Percentiles rank a stretch among this genome's conserved stretches.
Conservation (phyloP, 2,113 vertebrate species). For the Eulemur rufifrons region DNA sequence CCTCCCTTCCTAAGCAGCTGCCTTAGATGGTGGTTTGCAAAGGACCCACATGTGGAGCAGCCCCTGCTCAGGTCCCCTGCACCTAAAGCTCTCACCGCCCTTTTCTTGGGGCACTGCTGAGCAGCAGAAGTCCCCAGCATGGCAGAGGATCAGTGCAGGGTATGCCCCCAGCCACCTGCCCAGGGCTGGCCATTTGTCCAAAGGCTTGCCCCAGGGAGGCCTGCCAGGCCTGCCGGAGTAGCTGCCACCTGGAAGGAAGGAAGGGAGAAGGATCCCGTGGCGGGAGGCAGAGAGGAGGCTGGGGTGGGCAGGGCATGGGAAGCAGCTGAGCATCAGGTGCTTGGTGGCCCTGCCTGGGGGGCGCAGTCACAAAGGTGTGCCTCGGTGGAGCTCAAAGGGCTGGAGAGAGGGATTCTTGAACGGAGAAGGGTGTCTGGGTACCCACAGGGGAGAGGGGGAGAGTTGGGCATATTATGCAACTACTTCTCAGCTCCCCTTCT, state of each 20-base stretch:
- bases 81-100: not conserved
- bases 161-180: not conserved
- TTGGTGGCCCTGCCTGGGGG: not conserved
- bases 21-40: not conserved
- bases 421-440: not conserved
- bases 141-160: not conserved
- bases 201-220: not conserved
- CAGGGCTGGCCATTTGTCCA: not conserved
- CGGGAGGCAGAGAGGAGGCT: not conserved
- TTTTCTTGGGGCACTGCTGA: conserved; percentile 34
- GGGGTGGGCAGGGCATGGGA: fast-evolving
- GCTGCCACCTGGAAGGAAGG: not conserved
- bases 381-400: not conserved
- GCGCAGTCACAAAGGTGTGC: not conserved
- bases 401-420: not conserved
- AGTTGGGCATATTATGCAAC: not conserved
- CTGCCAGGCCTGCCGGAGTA: not conserved
- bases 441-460: no score
- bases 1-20: not conserved
- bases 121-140: conserved; percentile 10
- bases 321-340: not conserved
- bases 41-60: not conserved
- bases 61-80: not conserved
- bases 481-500: not conserved
- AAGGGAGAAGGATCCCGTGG: not conserved